These are phyloP conservation scores for Molorchus minor DNA, from an alignment of 2,888 invertebrate species.

Conservation along the genomic window DNA sequence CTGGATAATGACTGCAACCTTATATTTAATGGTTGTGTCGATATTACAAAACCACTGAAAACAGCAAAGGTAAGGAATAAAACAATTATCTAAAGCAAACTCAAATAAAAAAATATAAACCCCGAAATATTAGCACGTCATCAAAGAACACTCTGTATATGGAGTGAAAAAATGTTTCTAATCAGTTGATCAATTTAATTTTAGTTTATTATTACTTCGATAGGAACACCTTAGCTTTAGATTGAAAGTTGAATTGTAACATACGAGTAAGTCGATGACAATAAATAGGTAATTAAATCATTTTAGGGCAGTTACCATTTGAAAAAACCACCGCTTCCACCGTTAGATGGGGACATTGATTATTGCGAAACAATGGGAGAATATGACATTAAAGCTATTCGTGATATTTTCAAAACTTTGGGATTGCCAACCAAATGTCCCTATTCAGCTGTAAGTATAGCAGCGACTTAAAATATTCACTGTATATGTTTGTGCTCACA, in stretches of 20 bases:
- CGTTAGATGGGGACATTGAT: constrained; percentile 61
- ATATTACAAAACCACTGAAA: constrained; percentile 58
- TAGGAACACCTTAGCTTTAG: not conserved
- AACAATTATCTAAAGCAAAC: constrained; percentile 4
- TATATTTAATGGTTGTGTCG: constrained; percentile 60
- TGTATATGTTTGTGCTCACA: too few species aligned
- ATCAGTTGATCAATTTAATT: not conserved
- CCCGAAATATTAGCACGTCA: too few species aligned
- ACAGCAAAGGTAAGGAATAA: constrained; percentile 55
- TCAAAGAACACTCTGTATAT: too few species aligned
- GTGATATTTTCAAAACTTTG: constrained; percentile 49
- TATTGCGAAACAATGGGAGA: constrained; percentile 57
- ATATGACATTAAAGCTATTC: constrained; percentile 49
- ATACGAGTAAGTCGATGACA: not conserved
- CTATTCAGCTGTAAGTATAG: constrained; percentile 50
- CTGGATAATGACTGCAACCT: constrained; percentile 62
- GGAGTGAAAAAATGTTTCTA: not conserved
- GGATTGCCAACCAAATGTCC: constrained; percentile 63
- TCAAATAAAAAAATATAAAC: too few species aligned
- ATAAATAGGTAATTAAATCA: not conserved
- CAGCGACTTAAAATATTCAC: not conserved
- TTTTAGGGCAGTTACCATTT: constrained; percentile 55
- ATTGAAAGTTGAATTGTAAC: not conserved
- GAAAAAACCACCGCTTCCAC: constrained; percentile 61
- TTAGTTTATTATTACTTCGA: not conserved